Percentiles rank a stretch among this genome's conserved stretches.
Conservation (phyloP, 2,113 vertebrate genomes). For the Corynorhinus townsendii region DNA sequence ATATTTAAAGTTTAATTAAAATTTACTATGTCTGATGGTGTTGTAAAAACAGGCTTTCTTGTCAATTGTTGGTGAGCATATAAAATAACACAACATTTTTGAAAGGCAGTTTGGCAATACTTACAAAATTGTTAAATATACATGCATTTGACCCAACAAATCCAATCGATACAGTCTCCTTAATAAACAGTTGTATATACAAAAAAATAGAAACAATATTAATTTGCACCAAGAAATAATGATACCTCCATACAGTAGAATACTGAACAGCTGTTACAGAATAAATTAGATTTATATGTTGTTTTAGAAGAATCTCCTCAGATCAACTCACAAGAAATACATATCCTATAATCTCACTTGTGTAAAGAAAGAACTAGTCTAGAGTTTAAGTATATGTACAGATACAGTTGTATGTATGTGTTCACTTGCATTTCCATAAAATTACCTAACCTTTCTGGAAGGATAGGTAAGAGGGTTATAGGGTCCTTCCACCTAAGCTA, state of each 20-base stretch:
- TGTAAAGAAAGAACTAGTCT: background rate
- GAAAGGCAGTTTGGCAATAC: background rate
- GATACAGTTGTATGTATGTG: background rate
- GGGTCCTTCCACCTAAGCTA: background rate
- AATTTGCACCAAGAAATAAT: background rate
- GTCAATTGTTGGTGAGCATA: background rate
- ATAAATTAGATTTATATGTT: background rate
- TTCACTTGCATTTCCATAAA: background rate
- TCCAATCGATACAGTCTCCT: background rate
- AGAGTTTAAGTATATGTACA: background rate
- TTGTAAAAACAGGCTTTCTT: background rate
- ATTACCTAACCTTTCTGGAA: background rate
- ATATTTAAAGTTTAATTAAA: constrained; percentile 2
- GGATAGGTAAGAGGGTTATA: background rate
- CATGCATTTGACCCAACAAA: background rate
- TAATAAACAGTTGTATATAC: background rate
- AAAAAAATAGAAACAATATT: background rate
- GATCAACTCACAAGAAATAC: background rate
- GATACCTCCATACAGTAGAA: background rate
- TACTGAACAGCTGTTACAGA: background rate
- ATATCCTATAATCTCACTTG: background rate
- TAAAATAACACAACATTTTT: background rate
- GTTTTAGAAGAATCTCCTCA: background rate
- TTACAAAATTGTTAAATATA: background rate
- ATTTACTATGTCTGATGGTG: background rate